A percentile compares a stretch with the other conserved stretches of the same genome.
These are phyloP conservation scores for Brachypterus glaber DNA, from an alignment of 2,888 invertebrate genomes.

Conservation along the genomic window DNA sequence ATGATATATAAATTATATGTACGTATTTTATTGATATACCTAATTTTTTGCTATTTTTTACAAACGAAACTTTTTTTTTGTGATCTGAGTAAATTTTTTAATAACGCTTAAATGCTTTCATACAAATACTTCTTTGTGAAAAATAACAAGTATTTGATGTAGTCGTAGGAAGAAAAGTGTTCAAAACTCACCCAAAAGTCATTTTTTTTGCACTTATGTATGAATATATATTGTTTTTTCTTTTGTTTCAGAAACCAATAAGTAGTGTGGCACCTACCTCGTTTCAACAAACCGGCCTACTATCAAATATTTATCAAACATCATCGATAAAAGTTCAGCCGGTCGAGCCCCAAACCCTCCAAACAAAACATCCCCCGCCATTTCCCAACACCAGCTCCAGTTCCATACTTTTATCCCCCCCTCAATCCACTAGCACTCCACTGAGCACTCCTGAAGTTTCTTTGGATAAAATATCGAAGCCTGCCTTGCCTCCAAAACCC, in stretches of 20 bases:
- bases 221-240: too few species aligned
- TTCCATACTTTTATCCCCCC: slow-evolving; percentile 43
- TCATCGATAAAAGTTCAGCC: slow-evolving; percentile 74
- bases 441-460: slow-evolving; percentile 46
- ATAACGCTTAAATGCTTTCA: too few species aligned
- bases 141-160: too few species aligned
- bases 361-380: slow-evolving; percentile 35
- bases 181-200: too few species aligned
- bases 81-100: too few species aligned
- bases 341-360: slow-evolving; percentile 65
- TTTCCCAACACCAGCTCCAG: slow-evolving; percentile 24
- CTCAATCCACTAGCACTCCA: slow-evolving; percentile 53
- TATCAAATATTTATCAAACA: slow-evolving; percentile 70
- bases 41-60: too few species aligned
- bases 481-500: slow-evolving; percentile 78
- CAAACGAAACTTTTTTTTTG: too few species aligned
- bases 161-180: too few species aligned
- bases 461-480: slow-evolving; percentile 54
- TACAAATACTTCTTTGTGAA: too few species aligned
- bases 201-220: too few species aligned
- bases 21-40: too few species aligned
- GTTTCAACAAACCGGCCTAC: slow-evolving; percentile 57
- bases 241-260: slow-evolving; percentile 70
- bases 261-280: slow-evolving; percentile 79
- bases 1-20: too few species aligned